Percentiles rank a stretch among this genome's conserved stretches.
phyloP scores from a whole-genome alignment of 2,888 invertebrate genomes.

The Erpobdella octoculata region DNA sequence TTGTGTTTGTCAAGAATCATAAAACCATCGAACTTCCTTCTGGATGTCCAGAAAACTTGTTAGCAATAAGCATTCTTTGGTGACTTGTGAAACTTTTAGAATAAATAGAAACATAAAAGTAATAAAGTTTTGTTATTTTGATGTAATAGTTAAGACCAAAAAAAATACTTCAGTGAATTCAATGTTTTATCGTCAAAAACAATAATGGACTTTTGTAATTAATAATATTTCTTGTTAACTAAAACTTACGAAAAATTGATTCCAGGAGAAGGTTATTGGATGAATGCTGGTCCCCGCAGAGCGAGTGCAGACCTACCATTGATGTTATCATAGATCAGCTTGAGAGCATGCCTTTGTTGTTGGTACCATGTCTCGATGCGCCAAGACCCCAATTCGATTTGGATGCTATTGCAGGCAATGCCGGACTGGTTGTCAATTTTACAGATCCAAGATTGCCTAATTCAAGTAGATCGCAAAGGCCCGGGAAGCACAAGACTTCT shows the following conservation, averaged over 20 bases:
- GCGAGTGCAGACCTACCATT: constrained; percentile 66
- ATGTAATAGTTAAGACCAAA: too few relatives aligned
- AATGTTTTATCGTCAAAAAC: too few relatives aligned
- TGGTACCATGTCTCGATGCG: constrained; percentile 72
- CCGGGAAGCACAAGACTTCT: not conserved
- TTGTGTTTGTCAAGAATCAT: constrained; percentile 62
- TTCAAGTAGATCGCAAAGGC: not conserved
- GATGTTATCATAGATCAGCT: constrained; percentile 73
- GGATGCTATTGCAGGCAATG: constrained; percentile 48
- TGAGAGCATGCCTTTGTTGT: constrained; percentile 67
- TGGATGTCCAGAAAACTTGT: constrained; percentile 56
- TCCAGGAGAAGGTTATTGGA: constrained; percentile 54
- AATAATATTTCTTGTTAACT: not conserved
- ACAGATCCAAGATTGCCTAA: not conserved
- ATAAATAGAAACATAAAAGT: too few relatives aligned
- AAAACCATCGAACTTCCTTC: constrained; percentile 66
- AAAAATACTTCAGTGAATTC: too few relatives aligned
- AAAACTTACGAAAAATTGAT: not conserved
- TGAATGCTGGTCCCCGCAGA: constrained; percentile 70
- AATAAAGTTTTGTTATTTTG: too few relatives aligned
- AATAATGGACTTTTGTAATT: not conserved
- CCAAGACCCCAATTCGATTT: constrained; percentile 65
- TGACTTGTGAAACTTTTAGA: not conserved
- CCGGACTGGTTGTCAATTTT: not conserved
- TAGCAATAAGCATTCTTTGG: too few relatives aligned